phyloP scores from a whole-genome alignment of 2,797 vertebrate genomes.

The Antennarius maculatus region DNA sequence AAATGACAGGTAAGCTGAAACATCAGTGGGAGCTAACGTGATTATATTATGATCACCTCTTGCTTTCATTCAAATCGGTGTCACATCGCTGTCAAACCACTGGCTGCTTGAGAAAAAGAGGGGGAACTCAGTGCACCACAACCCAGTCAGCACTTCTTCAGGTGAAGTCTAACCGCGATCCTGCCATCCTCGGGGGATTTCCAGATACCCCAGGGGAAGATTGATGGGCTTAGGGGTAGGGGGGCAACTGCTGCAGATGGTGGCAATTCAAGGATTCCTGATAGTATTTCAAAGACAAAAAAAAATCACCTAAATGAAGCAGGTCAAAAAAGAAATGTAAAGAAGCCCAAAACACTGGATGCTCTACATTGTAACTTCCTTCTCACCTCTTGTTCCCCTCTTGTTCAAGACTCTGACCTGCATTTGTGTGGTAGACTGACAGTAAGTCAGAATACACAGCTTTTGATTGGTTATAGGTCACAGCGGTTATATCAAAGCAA shows the following conservation, averaged over 20 bases:
- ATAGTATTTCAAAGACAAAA: slow-evolving; percentile 28
- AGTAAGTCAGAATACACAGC: slow-evolving; percentile 25
- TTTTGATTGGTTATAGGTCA: slow-evolving; percentile 27
- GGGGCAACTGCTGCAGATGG: slow-evolving; percentile 37
- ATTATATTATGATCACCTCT: slow-evolving; percentile 12
- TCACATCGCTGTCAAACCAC: slow-evolving; percentile 32
- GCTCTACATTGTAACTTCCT: slow-evolving; percentile 25
- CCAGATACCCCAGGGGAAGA: slow-evolving; percentile 58
- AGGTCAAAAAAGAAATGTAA: slow-evolving; percentile 20
- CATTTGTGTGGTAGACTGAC: slow-evolving; percentile 10
- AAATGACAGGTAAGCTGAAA: slow-evolving; percentile 15
- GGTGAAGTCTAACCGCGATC: slow-evolving; percentile 59
- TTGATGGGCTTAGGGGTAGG: slow-evolving; percentile 38
- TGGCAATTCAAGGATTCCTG: slow-evolving; percentile 60
- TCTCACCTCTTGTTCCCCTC: slow-evolving; percentile 42
- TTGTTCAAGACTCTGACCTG: slow-evolving; percentile 29
- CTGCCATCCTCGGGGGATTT: slow-evolving; percentile 66
- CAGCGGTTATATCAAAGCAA: slow-evolving; percentile 16
- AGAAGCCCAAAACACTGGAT: neutral
- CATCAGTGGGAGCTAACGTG: slow-evolving; percentile 2
- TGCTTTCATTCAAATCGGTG: slow-evolving; percentile 18
- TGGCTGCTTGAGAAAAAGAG: slow-evolving; percentile 45
- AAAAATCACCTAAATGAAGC: slow-evolving; percentile 37
- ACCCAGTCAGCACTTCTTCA: slow-evolving; percentile 58
- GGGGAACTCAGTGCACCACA: slow-evolving; percentile 64